Evolutionary conservation across 2,113 vertebrate genomes (phyloP), one percentile per base, ranked within the genome.

Genomic region (Toxostoma redivivum): DNA sequence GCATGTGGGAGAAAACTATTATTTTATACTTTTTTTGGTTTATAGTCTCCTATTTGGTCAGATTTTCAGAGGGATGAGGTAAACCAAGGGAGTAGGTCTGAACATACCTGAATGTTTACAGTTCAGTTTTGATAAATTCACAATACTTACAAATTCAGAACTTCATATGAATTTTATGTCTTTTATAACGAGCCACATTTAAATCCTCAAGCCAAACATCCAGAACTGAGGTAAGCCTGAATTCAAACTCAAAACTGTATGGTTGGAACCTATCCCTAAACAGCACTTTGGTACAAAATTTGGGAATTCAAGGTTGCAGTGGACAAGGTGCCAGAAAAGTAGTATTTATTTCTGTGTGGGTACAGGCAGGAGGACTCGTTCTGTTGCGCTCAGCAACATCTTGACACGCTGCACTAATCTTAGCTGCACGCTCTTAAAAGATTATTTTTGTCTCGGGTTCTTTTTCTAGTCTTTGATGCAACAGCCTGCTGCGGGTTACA

Each of bases 391-490:
- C 90, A 72, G 92, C 95, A 93, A 64, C 95, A 81, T 64, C 95
- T 74, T 74, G 90, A 93, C 90, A 73, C 19, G 12, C 90, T 13
- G 86, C 86, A 25, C 94, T 95, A 86, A 90, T 92, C 92, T 90
- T 22, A 91, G 95, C 92, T 25, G 73, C 81, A 33, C 38, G 73
- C 73, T 95, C 93, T 95, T 91, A 84, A 54, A 88, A 93, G 91
- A 89, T 96, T 96, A 95, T 97, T 97, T 95, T 92, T 77, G 91
- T 91, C 91, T 91, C 70, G 24, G 78, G 57, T 69, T 96, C 90
- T 92, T 90, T 83, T 74, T 66, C 83, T 31, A 77, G 82, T 12
- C 90, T 93, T 95, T 93, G 90, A 95, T 93, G 95, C 92, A 90
- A 90, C 88, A 82, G n/a, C 88, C 85, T 21, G 71, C 72, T 47